These are phyloP conservation scores for Euleptes europaea DNA, from an alignment of 2,113 vertebrate species.

Conservation along the genomic window DNA sequence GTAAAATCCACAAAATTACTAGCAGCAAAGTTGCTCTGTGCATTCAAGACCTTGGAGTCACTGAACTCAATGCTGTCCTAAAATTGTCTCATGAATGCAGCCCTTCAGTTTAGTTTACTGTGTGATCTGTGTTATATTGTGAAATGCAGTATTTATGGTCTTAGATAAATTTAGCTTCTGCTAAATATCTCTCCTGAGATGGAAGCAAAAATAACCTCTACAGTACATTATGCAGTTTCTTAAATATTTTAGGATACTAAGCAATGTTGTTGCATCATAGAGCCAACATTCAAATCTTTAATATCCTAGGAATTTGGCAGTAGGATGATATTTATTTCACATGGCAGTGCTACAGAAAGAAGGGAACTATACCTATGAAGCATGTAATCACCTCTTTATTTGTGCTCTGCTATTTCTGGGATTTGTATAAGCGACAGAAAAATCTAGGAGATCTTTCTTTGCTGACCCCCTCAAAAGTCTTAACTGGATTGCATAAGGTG, in stretches of 20 bases:
- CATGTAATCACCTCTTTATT: neutral
- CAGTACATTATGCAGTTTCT: neutral
- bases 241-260: neutral
- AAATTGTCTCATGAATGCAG: neutral
- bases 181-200: neutral
- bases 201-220: neutral
- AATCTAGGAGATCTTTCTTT: neutral
- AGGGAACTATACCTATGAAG: neutral
- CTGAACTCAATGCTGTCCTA: neutral
- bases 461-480: too few species aligned
- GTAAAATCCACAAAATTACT: neutral
- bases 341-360: neutral
- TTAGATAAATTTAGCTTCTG: neutral
- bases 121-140: neutral
- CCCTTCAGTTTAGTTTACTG: slow-evolving; percentile 4
- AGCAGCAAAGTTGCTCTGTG: neutral
- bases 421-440: neutral
- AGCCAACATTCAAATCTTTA: neutral
- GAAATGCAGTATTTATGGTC: neutral
- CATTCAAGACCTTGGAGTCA: neutral
- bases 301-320: neutral
- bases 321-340: neutral
- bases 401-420: neutral
- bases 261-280: neutral
- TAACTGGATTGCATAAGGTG: too few species aligned